phyloP scores from a whole-genome alignment of 1,140 invertebrate genomes.

The Eubasilissa regina region DNA sequence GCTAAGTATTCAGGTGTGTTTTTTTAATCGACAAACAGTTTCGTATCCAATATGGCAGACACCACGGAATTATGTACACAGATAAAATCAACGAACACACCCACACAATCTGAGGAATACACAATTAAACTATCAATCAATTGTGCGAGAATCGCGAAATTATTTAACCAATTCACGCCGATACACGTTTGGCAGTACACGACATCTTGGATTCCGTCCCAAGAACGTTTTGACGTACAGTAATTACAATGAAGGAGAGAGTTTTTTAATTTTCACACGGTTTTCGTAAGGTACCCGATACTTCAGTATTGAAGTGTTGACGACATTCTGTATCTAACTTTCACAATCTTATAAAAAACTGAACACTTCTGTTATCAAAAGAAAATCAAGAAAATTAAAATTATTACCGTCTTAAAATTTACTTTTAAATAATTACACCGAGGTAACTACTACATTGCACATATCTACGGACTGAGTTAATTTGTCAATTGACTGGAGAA shows the following conservation, averaged over 20 bases:
- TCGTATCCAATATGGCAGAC: conserved; percentile 26
- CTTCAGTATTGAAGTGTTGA: no score
- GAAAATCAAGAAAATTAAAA: no score
- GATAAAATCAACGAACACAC: conserved; percentile 3
- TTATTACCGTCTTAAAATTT: no score
- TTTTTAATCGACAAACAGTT: conserved; percentile 8
- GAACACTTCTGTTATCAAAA: no score
- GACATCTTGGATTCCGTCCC: background rate
- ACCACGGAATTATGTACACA: conserved; percentile 23
- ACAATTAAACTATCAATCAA: conserved; percentile 10
- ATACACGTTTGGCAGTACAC: background rate
- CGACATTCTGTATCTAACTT: no score
- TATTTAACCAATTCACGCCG: background rate
- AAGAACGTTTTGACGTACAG: background rate
- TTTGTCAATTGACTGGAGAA: no score
- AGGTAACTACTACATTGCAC: no score
- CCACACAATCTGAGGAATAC: conserved; percentile 6
- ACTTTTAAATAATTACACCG: no score
- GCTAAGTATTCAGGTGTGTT: conserved; percentile 9
- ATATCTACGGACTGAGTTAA: no score
- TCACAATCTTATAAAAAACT: no score
- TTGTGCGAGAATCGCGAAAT: background rate
- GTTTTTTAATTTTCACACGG: conserved; percentile 9
- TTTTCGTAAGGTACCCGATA: background rate
- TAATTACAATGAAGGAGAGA: conserved; percentile 13